Conservation (phyloP, 2,888 invertebrate species). For the Rhorus exstirpatorius region DNA sequence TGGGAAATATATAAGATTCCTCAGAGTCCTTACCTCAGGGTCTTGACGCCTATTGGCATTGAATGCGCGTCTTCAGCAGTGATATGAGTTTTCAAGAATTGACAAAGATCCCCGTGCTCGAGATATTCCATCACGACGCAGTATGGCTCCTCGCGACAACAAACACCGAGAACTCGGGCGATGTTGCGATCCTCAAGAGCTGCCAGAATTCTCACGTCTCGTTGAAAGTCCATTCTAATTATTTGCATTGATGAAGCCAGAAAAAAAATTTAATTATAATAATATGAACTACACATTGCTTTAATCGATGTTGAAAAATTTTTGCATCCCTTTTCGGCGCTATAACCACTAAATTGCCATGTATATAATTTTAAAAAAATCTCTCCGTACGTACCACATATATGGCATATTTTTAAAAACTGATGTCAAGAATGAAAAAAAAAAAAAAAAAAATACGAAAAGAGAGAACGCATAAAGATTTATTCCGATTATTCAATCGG, state of each 20-base stretch:
- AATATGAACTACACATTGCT: too few relatives aligned
- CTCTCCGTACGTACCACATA: not conserved
- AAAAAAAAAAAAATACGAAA: not conserved
- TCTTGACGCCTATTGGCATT: conserved; percentile 88
- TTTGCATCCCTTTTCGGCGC: conserved; percentile 24
- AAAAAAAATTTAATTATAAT: not conserved
- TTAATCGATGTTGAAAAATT: not conserved
- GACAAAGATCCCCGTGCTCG: conserved; percentile 94
- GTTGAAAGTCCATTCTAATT: conserved; percentile 92
- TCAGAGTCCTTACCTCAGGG: conserved; percentile 87
- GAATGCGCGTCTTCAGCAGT: conserved; percentile 89
- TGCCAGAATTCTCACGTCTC: conserved; percentile 94
- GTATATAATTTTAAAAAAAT: not conserved
- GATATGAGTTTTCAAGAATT: conserved; percentile 91
- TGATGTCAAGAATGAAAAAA: not conserved
- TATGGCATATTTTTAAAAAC: not conserved
- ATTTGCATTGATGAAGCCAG: conserved; percentile 3
- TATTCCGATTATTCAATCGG: conserved; percentile 61
- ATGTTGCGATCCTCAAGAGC: conserved; percentile 93
- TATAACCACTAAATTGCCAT: not conserved
- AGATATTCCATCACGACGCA: conserved; percentile 95
- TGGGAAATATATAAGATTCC: not conserved
- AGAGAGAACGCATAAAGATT: conserved; percentile 36
- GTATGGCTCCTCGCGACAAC: conserved; percentile 91
- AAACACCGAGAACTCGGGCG: conserved; percentile 92